Percentiles rank a stretch among this genome's conserved stretches.
Conservation (phyloP, 1,140 invertebrate genomes). For the Leptonema lineaticorne region DNA sequence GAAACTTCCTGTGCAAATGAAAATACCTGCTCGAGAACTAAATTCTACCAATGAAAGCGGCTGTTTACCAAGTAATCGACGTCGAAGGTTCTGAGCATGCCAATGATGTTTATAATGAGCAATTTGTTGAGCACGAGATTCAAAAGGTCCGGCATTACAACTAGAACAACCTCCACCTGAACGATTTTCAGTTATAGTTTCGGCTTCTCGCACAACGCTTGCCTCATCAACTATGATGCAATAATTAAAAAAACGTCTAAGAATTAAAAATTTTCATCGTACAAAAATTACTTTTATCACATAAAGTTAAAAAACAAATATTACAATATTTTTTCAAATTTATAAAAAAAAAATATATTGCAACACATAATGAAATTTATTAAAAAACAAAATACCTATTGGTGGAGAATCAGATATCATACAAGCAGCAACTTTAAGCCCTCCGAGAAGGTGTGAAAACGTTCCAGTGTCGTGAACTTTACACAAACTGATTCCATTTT, state of each 20-base stretch:
- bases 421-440: slow-evolving; percentile 61
- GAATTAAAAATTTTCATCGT: background rate
- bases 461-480: slow-evolving; percentile 59
- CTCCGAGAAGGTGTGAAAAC: slow-evolving; percentile 57
- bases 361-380: slow-evolving; percentile 2
- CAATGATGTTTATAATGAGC: slow-evolving; percentile 55
- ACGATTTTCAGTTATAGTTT: slow-evolving; percentile 47
- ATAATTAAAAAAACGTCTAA: no score
- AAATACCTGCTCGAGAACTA: slow-evolving; percentile 49
- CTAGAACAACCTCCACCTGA: slow-evolving; percentile 49
- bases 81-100: slow-evolving; percentile 54
- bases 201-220: slow-evolving; percentile 51
- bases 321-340: background rate
- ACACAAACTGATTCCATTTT: slow-evolving; percentile 40
- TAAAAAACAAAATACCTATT: slow-evolving; percentile 44
- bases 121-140: slow-evolving; percentile 48
- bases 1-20: background rate
- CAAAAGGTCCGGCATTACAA: slow-evolving; percentile 54
- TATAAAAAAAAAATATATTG: slow-evolving; percentile 4
- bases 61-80: slow-evolving; percentile 52
- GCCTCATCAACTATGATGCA: slow-evolving; percentile 46
- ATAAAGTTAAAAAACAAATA: background rate
- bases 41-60: slow-evolving; percentile 48
- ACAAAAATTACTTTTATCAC: background rate
- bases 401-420: slow-evolving; percentile 59